These are phyloP conservation scores for Corvus moneduloides DNA, from an alignment of 2,113 vertebrate species.

Conservation along the genomic window DNA sequence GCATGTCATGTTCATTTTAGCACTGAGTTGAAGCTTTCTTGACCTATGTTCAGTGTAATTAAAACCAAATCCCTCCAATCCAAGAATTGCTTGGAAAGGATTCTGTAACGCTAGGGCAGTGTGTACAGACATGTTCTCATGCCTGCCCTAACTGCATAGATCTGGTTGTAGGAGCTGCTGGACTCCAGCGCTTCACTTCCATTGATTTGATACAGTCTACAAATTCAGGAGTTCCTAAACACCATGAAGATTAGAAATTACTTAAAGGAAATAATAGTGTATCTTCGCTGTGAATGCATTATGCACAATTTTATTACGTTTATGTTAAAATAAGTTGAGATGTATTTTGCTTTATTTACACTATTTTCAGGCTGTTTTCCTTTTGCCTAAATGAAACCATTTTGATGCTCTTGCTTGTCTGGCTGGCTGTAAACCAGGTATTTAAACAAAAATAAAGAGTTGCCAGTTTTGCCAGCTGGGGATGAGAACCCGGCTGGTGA, in stretches of 20 bases:
- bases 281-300: background rate
- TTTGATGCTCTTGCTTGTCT: constrained; percentile 72
- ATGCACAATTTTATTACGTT: constrained; percentile 28
- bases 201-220: background rate
- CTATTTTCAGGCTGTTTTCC: constrained; percentile 60
- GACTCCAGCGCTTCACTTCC: background rate
- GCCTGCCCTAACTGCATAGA: background rate
- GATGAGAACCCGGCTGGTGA: constrained; percentile 80
- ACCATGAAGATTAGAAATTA: background rate
- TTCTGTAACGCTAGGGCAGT: background rate
- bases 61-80: background rate
- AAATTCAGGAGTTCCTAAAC: background rate
- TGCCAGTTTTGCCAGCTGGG: constrained; percentile 83
- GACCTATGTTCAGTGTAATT: constrained; percentile 1
- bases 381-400: constrained; percentile 66
- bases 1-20: background rate
- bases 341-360: constrained; percentile 53
- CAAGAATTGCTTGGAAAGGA: background rate
- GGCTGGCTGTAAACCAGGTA: constrained; percentile 78
- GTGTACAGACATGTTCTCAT: background rate
- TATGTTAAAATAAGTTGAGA: constrained; percentile 33
- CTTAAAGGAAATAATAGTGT: background rate
- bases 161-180: background rate
- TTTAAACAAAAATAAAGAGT: constrained; percentile 80
- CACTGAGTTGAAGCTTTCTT: background rate